Conservation (phyloP, 2,113 vertebrate genomes). For the Phycodurus eques region DNA sequence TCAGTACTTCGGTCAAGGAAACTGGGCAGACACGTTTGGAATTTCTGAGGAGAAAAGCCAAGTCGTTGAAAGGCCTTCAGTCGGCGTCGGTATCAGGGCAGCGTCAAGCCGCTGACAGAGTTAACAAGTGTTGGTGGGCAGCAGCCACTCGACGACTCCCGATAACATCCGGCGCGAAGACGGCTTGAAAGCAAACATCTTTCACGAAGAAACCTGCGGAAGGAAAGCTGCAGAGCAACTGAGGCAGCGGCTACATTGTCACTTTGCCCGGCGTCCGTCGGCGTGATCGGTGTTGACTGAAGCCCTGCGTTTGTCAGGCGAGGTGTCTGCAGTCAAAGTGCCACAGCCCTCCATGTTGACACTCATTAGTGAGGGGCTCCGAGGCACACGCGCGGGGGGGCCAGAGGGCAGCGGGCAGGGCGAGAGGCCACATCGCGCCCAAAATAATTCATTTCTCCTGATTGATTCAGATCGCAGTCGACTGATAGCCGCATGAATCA, state of each 20-base stretch:
- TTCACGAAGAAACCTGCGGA: conserved; percentile 43
- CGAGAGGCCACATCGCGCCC: conserved; percentile 72
- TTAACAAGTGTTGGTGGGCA: background rate
- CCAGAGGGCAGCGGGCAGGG: conserved; percentile 60
- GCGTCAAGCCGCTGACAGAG: background rate
- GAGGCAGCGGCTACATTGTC: conserved; percentile 51
- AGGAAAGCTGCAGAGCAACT: conserved; percentile 35
- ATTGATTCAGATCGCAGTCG: conserved; percentile 76
- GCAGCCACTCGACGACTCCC: background rate
- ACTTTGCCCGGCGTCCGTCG: conserved; percentile 55
- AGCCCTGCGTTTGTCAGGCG: conserved; percentile 78
- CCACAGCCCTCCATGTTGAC: conserved; percentile 74
- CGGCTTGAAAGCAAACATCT: background rate
- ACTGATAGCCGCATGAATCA: conserved; percentile 71
- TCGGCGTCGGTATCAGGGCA: background rate
- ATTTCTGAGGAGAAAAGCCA: background rate
- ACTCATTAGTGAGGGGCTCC: conserved; percentile 75
- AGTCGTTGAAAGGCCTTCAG: background rate
- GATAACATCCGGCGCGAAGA: background rate
- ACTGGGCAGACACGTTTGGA: background rate
- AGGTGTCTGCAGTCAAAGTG: conserved; percentile 79
- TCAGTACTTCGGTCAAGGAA: background rate
- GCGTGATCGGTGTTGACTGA: conserved; percentile 76
- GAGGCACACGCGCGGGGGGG: conserved; percentile 39
- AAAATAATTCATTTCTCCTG: conserved; percentile 79